Evolutionary conservation across 2,797 vertebrate genomes (phyloP).

Genomic region (Typhlichthys subterraneus): DNA sequence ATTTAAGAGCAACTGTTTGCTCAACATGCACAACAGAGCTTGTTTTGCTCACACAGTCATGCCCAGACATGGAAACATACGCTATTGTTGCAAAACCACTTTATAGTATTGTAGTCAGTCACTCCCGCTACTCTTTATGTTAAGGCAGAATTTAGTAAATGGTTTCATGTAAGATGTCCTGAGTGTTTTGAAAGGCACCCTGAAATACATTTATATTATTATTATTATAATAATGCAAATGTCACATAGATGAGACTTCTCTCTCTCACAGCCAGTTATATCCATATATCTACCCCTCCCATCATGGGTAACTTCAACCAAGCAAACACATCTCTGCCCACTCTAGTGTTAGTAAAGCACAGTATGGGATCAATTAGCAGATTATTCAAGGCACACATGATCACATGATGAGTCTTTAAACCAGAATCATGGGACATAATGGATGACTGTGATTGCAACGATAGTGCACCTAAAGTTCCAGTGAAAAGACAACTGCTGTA

Average conservation of each 20-base stretch:
- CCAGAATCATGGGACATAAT: slow-evolving; percentile 72
- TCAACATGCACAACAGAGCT: too few relatives aligned
- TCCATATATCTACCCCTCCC: not conserved
- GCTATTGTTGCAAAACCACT: too few relatives aligned
- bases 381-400: slow-evolving; percentile 57
- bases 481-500: slow-evolving; percentile 3
- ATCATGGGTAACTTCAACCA: slow-evolving; percentile 25
- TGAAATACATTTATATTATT: too few relatives aligned
- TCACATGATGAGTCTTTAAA: slow-evolving; percentile 74
- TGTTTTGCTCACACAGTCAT: too few relatives aligned
- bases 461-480: slow-evolving; percentile 35
- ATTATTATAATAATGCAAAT: too few relatives aligned
- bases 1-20: too few relatives aligned
- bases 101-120: too few relatives aligned
- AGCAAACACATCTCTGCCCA: slow-evolving; percentile 48
- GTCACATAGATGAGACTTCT: not conserved
- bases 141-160: too few relatives aligned
- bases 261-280: not conserved
- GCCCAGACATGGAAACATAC: too few relatives aligned
- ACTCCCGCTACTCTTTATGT: too few relatives aligned
- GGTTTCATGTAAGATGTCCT: too few relatives aligned
- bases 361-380: slow-evolving; percentile 70
- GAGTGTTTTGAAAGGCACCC: too few relatives aligned
- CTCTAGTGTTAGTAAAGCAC: slow-evolving; percentile 65
- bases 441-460: slow-evolving; percentile 17